Base-by-base conservation (phyloP, 30 jellyfish, hydroid and myxozoan species). In the Haliclystus octoradiatus region DNA sequence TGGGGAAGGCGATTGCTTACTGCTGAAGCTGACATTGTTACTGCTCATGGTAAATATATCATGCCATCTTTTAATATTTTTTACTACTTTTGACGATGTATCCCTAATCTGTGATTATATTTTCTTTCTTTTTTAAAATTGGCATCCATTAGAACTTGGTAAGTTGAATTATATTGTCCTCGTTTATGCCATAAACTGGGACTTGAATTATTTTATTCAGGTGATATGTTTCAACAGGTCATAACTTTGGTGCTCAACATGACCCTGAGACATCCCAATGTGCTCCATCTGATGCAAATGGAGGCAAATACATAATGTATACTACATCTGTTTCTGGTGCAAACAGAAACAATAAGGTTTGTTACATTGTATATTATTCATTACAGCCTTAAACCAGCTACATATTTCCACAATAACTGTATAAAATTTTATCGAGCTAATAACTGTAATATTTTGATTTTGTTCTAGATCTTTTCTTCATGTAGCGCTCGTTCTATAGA, bases 1-100 rank as follows among this genome's bases (percentile, higher is more conserved):
- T 85, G 96, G 96, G 94, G 94, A 30, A 63, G 96, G 65, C 51
- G 88, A 57, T 62, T 85, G 32, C 84, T 85, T 69, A 85, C 96
- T 28, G 31, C 88, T 22, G 96, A 85, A 63, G 96, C 96, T 2
- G 94, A 85, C 52, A 73, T 85, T 12, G 96, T 85, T 26, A 85
- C 96, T 3, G 88, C 96, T 28, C 96, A 85, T 52, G 96, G 88
- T 61, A 47, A 29, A 68, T 27, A 13, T 3, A 47, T 49, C 28
- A 2, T 3, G 14, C 9, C 27, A 34, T 65, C 22, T 4, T 2
- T 67, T 31, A 2, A 23, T 5, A 13, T 2, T 32, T 64, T 28
- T 24, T 66, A 64, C 28, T 66, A 3, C 46, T 1, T 2, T 14
- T 66, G 19, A 25, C 1, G 25, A 1, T 23, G 19, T 9, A 34